phyloP scores from a whole-genome alignment of 2,888 invertebrate species.

The Drosophila borborema region DNA sequence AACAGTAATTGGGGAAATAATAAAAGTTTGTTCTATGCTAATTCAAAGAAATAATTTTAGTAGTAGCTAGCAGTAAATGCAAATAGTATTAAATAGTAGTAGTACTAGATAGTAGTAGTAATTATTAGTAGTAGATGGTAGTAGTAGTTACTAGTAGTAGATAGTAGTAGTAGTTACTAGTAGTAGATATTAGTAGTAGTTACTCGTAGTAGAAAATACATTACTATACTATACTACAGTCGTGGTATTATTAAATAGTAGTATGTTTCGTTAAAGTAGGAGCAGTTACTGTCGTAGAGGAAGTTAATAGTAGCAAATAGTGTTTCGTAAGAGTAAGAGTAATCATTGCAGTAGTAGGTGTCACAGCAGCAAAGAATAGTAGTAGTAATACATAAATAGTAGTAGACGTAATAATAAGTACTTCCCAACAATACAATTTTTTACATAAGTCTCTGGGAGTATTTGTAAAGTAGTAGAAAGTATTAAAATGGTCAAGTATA shows the following conservation, averaged over 20 bases:
- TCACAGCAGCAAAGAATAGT: neutral
- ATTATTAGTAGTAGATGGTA: neutral
- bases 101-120: neutral
- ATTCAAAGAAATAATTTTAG: neutral
- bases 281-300: neutral
- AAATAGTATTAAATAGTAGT: neutral
- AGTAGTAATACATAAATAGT: neutral
- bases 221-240: no score
- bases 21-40: neutral
- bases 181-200: neutral
- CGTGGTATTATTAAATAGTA: neutral
- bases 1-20: neutral
- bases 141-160: neutral
- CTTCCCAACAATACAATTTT: neutral
- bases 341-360: neutral
- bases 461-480: neutral
- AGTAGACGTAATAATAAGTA: neutral
- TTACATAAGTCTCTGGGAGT: neutral
- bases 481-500: neutral
- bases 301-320: neutral
- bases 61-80: neutral
- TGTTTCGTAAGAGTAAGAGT: neutral
- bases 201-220: no score
- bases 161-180: no score
- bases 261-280: neutral